These are phyloP conservation scores for Bimastos eiseni DNA, from an alignment of 2,888 invertebrate genomes.

Conservation along the genomic window DNA sequence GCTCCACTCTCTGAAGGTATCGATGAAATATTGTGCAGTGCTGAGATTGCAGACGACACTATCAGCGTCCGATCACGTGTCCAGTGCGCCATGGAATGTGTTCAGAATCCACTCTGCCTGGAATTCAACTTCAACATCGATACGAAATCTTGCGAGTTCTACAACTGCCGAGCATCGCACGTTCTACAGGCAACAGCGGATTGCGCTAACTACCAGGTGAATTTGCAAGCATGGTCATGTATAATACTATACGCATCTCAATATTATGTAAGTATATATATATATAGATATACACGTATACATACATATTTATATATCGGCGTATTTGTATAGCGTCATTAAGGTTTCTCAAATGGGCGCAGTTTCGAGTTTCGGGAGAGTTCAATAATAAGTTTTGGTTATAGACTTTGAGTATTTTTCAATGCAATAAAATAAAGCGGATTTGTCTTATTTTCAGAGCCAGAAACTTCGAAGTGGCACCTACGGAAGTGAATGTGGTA, in stretches of 20 bases:
- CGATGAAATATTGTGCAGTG: not conserved
- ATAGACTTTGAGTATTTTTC: not conserved
- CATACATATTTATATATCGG: not conserved
- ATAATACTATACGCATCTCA: no score
- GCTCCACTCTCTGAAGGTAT: not conserved
- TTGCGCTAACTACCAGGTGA: not conserved
- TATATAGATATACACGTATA: no score
- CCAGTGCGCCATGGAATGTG: not conserved
- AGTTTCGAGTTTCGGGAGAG: not conserved
- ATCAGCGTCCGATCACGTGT: not conserved
- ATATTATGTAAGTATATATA: not conserved
- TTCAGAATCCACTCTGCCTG: not conserved
- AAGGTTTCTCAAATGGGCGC: no score
- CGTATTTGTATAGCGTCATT: no score
- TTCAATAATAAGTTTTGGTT: not conserved
- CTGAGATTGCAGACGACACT: not conserved
- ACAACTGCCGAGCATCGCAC: conserved; percentile 13
- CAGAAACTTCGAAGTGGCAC: not conserved
- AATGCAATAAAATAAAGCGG: not conserved
- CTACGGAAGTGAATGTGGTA: not conserved
- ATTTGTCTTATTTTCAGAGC: not conserved
- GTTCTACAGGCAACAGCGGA: not conserved
- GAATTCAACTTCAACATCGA: conserved; percentile 2
- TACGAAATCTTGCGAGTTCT: not conserved
- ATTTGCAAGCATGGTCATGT: not conserved